Evolutionary conservation across 2,888 invertebrate species (phyloP).

Genomic region (Philereme transversata): DNA sequence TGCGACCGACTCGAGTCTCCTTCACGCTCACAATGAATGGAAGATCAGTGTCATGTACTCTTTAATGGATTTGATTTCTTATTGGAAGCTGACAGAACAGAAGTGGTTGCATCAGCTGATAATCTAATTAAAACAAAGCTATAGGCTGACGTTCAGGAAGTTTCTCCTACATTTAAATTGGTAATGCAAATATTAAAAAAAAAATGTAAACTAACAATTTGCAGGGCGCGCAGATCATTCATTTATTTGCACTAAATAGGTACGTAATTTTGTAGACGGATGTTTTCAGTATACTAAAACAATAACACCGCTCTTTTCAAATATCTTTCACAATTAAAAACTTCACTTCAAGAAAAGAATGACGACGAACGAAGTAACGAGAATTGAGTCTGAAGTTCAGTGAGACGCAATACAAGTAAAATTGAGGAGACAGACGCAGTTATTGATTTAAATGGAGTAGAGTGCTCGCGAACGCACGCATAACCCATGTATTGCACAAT

Average conservation of each 20-base stretch:
- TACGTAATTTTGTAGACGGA: too few species aligned
- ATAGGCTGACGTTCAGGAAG: too few species aligned
- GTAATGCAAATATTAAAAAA: too few species aligned
- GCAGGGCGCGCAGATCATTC: too few species aligned
- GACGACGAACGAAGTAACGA: too few species aligned
- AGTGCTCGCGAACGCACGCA: conserved; percentile 3
- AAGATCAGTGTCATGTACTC: background rate
- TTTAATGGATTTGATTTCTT: conserved; percentile 11
- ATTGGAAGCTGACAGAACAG: conserved; percentile 4
- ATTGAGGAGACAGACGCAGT: conserved; percentile 4
- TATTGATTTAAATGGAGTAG: conserved; percentile 23
- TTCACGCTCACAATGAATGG: conserved; percentile 5
- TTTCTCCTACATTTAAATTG: too few species aligned
- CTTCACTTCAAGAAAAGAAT: too few species aligned
- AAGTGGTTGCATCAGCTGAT: conserved; percentile 3
- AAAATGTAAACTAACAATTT: too few species aligned
- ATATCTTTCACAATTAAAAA: too few species aligned
- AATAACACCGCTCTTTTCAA: too few species aligned
- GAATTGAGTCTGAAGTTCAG: background rate
- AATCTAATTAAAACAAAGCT: background rate
- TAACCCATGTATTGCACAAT: conserved; percentile 10
- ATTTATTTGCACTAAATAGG: too few species aligned
- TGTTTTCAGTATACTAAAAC: too few species aligned
- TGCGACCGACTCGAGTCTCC: conserved; percentile 10
- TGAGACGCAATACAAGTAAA: conserved; percentile 5